Percentiles rank a stretch among this genome's conserved stretches.
Evolutionary conservation across 2,797 vertebrate genomes (phyloP).

Genomic region (Sebastes diploproa): DNA sequence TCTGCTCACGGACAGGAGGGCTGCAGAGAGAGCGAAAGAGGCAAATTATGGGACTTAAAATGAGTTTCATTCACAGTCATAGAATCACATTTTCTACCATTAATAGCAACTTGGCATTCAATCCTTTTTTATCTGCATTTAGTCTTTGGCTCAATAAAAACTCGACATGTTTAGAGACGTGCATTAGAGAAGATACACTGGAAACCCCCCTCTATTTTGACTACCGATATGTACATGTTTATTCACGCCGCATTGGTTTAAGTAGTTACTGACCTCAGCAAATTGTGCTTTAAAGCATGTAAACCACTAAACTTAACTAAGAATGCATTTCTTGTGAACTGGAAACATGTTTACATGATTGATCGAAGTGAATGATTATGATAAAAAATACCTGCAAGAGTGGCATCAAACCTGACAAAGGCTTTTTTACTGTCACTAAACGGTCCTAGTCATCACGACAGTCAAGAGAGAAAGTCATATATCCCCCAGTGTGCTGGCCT

Average conservation of each 20-base stretch:
- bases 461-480: neutral
- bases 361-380: constrained; percentile 35
- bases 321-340: constrained; percentile 22
- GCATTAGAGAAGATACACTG: neutral
- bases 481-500: neutral
- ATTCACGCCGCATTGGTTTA: neutral
- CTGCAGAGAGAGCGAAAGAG: constrained; percentile 1
- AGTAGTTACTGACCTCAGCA: neutral
- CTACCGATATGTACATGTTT: neutral
- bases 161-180: neutral
- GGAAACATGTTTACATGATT: neutral
- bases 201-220: neutral
- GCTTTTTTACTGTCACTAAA: neutral
- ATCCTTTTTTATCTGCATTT: neutral
- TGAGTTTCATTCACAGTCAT: constrained; percentile 9
- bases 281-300: constrained; percentile 19
- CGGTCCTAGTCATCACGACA: neutral
- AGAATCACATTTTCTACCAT: constrained; percentile 12
- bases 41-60: constrained; percentile 12
- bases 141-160: neutral
- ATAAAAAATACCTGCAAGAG: neutral
- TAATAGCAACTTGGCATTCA: constrained; percentile 13
- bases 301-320: constrained; percentile 6
- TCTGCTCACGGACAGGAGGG: constrained; percentile 24
- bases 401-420: neutral